phyloP scores from a whole-genome alignment of 2,113 vertebrate species.

The Pygathrix nemaeus region DNA sequence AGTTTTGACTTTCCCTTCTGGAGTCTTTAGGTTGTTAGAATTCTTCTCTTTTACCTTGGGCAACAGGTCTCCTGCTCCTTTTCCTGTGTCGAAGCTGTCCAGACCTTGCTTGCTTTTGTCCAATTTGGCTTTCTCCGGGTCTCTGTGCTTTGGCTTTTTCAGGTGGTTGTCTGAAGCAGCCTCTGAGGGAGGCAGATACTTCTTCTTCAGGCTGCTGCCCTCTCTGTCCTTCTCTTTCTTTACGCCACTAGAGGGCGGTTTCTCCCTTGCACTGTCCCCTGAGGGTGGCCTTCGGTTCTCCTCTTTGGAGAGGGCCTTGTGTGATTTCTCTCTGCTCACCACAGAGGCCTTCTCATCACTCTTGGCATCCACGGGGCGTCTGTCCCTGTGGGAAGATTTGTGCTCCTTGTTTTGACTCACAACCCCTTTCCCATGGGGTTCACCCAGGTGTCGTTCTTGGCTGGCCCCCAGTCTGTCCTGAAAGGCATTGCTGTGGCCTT shows the following conservation, averaged over 20 bases:
- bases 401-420: constrained; percentile 86
- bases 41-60: constrained; percentile 85
- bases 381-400: constrained; percentile 86
- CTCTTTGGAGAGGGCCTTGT: constrained; percentile 81
- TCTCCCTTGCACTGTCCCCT: constrained; percentile 79
- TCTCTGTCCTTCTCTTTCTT: constrained; percentile 85
- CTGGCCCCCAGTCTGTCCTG: constrained; percentile 78
- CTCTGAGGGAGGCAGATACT: constrained; percentile 35
- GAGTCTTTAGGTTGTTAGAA: constrained; percentile 77
- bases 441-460: constrained; percentile 70
- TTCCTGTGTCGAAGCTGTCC: constrained; percentile 64
- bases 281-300: constrained; percentile 68
- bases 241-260: constrained; percentile 64
- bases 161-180: constrained; percentile 76
- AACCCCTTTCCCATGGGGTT: constrained; percentile 85
- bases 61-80: constrained; percentile 75
- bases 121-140: constrained; percentile 84
- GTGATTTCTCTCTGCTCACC: constrained; percentile 79
- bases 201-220: constrained; percentile 74
- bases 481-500: constrained; percentile 73
- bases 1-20: constrained; percentile 76
- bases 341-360: constrained; percentile 71
- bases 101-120: constrained; percentile 80
- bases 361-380: constrained; percentile 72
- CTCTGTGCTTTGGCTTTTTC: constrained; percentile 83